Base-by-base conservation (phyloP, 2,113 vertebrate species). In the Lipotes vexillifer region DNA sequence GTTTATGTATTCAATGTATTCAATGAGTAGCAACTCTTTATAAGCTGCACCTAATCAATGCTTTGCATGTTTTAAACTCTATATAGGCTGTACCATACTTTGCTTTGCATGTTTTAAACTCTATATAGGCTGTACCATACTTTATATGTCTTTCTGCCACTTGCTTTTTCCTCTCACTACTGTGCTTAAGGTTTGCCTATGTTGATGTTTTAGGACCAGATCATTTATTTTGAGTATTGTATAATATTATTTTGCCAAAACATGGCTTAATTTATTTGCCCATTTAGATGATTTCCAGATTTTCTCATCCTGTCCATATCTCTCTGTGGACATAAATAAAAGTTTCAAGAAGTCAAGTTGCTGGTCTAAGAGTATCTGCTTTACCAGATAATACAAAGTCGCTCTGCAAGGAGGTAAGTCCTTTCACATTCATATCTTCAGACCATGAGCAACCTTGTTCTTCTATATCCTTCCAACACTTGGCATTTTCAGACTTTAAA, bases 331-430 rank as follows among this genome's bases (percentile, higher is more conserved):
- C 10, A 55, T 65, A 41, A 61, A 52, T 63, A 38, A 36, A 25
- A 61, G 31, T 61, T 72, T 72, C 66, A 88, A n/a, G n/a, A 33
- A 82, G 41, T 25, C 18, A 33, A 17, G 12, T 20, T 44, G 2
- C 41, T 88, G 9, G 41, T 44, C 23, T n/a, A 27, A 44, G 29
- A 38, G 11, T 14, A 31, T 46, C 74, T 23, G 5, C 29, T n/a
- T 59, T 59, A 21, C 10, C 31, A 72, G 25, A 2, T 63, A 38
- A 41, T 38, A 33, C 41, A 52, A 81, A 68, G 38, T 29, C 13
- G 5, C n/a, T 41, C 38, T 65, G 5, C n/a, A 52, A 27, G 29
- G 2, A 3, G 3, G 1, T 1, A 4, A 63, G 5, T 65, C 3
- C 0, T 74, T 41, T 65, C 57, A n/a, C 29, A 20, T 41, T 55